A percentile compares a stretch with the other conserved stretches of the same genome.
Evolutionary conservation across 2,113 vertebrate species (phyloP).

Genomic region (Pelecanoides urinatrix): DNA sequence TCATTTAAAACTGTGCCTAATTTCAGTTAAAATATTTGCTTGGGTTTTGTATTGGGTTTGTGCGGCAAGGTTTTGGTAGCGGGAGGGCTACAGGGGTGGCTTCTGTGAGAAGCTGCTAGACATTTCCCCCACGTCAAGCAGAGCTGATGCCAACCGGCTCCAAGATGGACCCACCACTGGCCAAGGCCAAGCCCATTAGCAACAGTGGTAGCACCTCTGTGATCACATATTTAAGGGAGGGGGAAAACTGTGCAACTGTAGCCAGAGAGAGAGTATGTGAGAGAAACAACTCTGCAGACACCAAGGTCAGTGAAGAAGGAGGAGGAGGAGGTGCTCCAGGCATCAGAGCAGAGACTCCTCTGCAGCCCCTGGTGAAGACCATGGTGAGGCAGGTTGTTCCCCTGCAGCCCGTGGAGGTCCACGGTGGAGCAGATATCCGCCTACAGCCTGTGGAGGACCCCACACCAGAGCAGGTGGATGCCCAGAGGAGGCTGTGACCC

Average conservation of each 20-base stretch:
- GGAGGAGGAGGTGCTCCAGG: not conserved
- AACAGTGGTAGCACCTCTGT: not conserved
- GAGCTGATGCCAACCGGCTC: not conserved
- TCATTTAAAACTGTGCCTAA: not conserved
- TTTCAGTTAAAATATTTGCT: not conserved
- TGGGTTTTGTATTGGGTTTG: not conserved
- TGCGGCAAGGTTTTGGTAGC: not conserved
- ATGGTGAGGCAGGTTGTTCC: too few relatives aligned
- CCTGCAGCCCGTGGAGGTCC: not conserved
- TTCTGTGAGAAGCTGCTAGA: not conserved
- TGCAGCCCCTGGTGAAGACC: too few relatives aligned
- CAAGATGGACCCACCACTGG: rapidly evolving
- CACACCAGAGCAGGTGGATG: not conserved
- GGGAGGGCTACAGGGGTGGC: not conserved
- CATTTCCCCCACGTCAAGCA: not conserved
- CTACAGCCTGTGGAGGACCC: not conserved
- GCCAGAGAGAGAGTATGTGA: not conserved
- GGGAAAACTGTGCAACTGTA: not conserved
- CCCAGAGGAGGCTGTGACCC: not conserved
- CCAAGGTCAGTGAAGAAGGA: not conserved
- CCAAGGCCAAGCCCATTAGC: not conserved
- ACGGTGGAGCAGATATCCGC: too few relatives aligned
- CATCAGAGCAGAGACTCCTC: rapidly evolving
- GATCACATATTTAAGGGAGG: not conserved
- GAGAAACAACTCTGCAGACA: not conserved